phyloP scores from a whole-genome alignment of 35 echinoderm and acorn worm genomes.

The Anneissia japonica region DNA sequence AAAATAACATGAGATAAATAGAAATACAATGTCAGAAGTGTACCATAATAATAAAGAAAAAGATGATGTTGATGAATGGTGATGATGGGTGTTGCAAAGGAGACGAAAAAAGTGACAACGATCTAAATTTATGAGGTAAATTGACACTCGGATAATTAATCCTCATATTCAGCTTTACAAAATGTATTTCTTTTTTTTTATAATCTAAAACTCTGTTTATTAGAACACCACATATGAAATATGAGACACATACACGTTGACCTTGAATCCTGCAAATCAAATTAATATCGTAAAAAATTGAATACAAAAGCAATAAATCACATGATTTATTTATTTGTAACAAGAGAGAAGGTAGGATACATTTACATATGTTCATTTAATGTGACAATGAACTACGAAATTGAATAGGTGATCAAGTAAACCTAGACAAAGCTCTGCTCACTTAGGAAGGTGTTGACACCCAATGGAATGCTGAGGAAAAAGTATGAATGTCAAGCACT shows the following conservation, averaged over 20 bases:
- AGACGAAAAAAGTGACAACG: neutral
- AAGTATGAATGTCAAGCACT: too few species aligned
- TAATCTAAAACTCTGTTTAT: neutral
- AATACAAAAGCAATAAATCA: constrained; percentile 2
- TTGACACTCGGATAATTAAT: neutral
- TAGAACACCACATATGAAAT: neutral
- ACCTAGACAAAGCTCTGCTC: neutral
- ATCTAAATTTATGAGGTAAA: neutral
- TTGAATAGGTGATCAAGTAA: neutral
- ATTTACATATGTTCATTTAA: neutral
- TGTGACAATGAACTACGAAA: neutral
- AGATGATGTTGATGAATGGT: neutral
- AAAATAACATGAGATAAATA: too few species aligned
- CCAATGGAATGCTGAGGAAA: too few species aligned
- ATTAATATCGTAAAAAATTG: neutral
- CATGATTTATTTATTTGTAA: neutral
- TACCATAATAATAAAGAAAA: neutral
- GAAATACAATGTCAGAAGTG: too few species aligned
- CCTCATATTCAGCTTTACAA: neutral
- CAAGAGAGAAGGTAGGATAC: neutral
- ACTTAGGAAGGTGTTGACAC: neutral
- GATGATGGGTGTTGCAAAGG: neutral
- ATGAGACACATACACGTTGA: neutral
- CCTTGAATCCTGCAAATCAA: neutral
- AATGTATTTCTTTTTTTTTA: neutral